Base-by-base conservation (phyloP, 1,140 invertebrate species). In the Lamellibrachia luymesi region DNA sequence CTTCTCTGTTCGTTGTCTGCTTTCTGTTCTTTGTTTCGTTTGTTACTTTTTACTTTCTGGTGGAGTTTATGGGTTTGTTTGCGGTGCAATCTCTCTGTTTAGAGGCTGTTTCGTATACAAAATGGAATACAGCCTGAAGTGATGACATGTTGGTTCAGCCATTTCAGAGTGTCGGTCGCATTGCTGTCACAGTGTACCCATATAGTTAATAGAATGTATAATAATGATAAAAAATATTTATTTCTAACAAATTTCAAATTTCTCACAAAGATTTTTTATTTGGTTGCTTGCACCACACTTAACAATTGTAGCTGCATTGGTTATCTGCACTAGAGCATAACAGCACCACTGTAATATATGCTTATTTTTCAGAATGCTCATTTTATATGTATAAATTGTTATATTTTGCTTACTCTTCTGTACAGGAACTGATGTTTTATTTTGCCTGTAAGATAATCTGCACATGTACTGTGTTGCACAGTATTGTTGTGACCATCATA, bases 11-110 rank as follows among this genome's bases (percentile, higher is more conserved):
- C 91, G 13, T 22, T 91, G 51, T 91, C 98, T 97, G 99, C 99
- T 99, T 64, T 99, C 99, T 25, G 99, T 99, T 97, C 99, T 99
- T 92, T 99, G 99, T 97, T 98, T 98, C 92, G 98, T 99, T 25
- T 99, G 99, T 95, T 96, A 99, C 93, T 99, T 51, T 27, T 91
- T 10, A 1, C 27, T 91, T 91, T 50, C 22, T 7, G 27, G 27
- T 91, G 5, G 27, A 8, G 6, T 91, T 7, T 91, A 7, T 10
- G 2, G 49, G 13, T 91, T 91, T n/a, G 64, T 80, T 80, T 80
- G 8, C 25, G 64, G 64, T 10, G 25, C 2, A 80, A 10, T 80
- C 17, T 10, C 6, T 80, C 2, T 80, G 64, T 56, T 56, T 56
- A 13, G 52, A 56, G 52, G 13, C 52, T 56, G 6, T 13, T 56